phyloP scores from a whole-genome alignment of 2,113 vertebrate species.

The Lophura nycthemera region DNA sequence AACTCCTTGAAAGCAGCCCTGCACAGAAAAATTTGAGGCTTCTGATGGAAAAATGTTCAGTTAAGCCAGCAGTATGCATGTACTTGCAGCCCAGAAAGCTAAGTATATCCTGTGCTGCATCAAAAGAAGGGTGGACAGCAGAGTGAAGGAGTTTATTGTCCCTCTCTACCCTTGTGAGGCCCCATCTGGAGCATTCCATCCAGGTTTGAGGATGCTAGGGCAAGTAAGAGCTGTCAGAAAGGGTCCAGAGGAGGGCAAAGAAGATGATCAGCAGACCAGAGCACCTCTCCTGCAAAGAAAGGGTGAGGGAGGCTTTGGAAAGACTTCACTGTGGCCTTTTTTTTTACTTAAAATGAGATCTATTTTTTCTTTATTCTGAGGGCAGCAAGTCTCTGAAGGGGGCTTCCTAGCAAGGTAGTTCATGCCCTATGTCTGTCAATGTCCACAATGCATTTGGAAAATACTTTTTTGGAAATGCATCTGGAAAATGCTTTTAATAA shows the following conservation, averaged over 20 bases:
- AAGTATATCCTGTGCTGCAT: neutral
- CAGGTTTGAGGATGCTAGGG: neutral
- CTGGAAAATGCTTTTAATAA: neutral
- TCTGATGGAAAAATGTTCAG: neutral
- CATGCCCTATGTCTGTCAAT: neutral
- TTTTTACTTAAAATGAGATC: neutral
- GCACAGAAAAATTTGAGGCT: neutral
- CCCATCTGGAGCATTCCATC: neutral
- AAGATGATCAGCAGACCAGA: neutral
- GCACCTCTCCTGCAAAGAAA: neutral
- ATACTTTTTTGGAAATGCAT: neutral
- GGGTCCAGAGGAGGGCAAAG: no score
- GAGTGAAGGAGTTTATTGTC: neutral
- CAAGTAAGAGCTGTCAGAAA: neutral
- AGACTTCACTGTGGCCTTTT: neutral
- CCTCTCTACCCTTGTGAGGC: neutral
- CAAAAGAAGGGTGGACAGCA: neutral
- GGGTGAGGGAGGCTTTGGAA: neutral
- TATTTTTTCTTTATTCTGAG: neutral
- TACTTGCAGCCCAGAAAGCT: neutral
- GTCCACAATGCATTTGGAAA: no score
- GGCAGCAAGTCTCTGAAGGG: neutral
- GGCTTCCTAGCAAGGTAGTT: neutral
- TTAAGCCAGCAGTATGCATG: neutral
- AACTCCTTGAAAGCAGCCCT: neutral